Evolutionary conservation across 2,888 invertebrate species (phyloP).

Genomic region (Cacoxenus indagator): DNA sequence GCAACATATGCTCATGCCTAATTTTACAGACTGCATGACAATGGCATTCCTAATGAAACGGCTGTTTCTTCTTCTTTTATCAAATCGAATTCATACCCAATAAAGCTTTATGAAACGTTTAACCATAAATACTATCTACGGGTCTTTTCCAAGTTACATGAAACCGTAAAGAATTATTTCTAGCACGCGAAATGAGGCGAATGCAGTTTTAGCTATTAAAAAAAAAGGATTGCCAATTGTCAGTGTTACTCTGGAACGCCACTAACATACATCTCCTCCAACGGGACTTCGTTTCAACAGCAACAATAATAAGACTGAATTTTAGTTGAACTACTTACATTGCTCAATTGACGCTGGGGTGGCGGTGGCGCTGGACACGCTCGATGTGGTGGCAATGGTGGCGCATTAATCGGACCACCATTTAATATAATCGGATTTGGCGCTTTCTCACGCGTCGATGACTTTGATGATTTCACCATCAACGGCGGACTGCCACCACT

Average conservation of each 20-base stretch:
- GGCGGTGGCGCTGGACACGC: slow-evolving; percentile 70
- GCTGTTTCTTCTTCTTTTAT: neutral
- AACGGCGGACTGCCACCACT: slow-evolving; percentile 51
- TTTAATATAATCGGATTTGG: slow-evolving; percentile 62
- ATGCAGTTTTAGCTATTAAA: too few species aligned
- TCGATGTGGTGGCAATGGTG: slow-evolving; percentile 70
- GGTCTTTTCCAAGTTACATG: too few species aligned
- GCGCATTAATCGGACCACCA: slow-evolving; percentile 64
- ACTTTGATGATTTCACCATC: slow-evolving; percentile 40
- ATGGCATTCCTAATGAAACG: neutral
- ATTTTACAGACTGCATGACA: neutral
- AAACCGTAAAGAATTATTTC: too few species aligned
- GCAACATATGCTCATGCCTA: neutral
- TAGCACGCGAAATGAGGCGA: too few species aligned
- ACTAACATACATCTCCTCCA: too few species aligned
- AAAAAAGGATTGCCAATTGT: too few species aligned
- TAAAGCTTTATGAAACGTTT: too few species aligned
- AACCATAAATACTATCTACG: too few species aligned
- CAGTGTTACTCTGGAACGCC: too few species aligned
- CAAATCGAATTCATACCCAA: too few species aligned
- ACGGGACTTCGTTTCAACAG: too few species aligned
- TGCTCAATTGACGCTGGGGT: slow-evolving; percentile 67
- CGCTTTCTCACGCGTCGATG: slow-evolving; percentile 51
- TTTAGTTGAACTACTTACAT: slow-evolving; percentile 57
- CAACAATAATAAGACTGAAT: neutral